Percentiles rank a stretch among this genome's conserved stretches.
phyloP scores from a whole-genome alignment of 2,113 vertebrate genomes.

The Lepisosteus oculatus region DNA sequence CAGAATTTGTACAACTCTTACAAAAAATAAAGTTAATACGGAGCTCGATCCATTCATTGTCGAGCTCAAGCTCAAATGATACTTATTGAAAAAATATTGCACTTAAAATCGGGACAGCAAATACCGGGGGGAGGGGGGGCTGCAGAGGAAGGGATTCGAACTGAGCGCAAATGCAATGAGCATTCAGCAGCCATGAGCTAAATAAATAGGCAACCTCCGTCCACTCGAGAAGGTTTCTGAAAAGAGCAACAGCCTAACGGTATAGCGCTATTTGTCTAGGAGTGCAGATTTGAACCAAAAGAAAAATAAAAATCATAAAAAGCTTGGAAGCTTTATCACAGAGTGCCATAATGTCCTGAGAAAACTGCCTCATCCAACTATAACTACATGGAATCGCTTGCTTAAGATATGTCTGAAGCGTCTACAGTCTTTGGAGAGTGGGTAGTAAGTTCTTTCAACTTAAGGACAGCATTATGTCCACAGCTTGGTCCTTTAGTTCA shows the following conservation, averaged over 20 bases:
- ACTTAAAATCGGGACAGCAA: slow-evolving; percentile 76
- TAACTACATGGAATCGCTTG: slow-evolving; percentile 56
- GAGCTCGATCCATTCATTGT: slow-evolving; percentile 54
- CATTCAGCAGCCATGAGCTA: slow-evolving; percentile 71
- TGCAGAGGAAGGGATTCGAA: slow-evolving; percentile 56
- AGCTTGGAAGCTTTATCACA: slow-evolving; percentile 50
- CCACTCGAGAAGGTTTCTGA: slow-evolving; percentile 45
- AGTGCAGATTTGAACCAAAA: slow-evolving; percentile 54
- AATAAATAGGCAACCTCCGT: slow-evolving; percentile 85
- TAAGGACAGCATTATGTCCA: background rate
- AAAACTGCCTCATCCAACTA: slow-evolving; percentile 57
- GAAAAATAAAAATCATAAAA: slow-evolving; percentile 35
- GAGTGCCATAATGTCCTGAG: slow-evolving; percentile 62
- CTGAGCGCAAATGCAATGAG: slow-evolving; percentile 65
- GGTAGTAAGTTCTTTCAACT: slow-evolving; percentile 15
- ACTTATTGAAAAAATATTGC: slow-evolving; percentile 81
- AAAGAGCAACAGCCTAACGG: slow-evolving; percentile 32
- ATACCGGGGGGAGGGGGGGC: slow-evolving; percentile 57
- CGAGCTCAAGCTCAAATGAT: slow-evolving; percentile 48
- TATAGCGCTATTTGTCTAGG: slow-evolving; percentile 47
- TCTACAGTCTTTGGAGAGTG: slow-evolving; percentile 51
- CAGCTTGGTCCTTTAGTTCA: slow-evolving; percentile 1
- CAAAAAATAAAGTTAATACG: slow-evolving; percentile 66
- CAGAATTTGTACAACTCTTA: slow-evolving; percentile 47
- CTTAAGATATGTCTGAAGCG: slow-evolving; percentile 30